Evolutionary conservation across 2,113 vertebrate genomes (phyloP).

Genomic region (Neodontobutis hainanensis): DNA sequence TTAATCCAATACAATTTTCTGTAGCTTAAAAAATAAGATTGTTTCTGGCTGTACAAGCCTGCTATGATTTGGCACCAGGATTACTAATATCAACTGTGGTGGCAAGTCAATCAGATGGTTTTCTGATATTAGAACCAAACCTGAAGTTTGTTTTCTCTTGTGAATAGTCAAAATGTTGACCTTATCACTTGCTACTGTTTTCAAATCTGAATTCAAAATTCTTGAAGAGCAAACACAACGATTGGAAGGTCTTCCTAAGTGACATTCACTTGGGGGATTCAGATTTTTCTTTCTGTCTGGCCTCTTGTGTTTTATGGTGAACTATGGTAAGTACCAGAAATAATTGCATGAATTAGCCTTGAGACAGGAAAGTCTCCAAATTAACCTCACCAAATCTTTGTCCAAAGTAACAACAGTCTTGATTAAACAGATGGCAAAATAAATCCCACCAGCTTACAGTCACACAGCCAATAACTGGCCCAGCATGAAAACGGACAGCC

Average conservation of each 20-base stretch:
- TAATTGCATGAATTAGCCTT: constrained; percentile 72
- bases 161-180: constrained; percentile 13
- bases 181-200: constrained; percentile 24
- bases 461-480: constrained; percentile 53
- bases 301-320: constrained; percentile 55
- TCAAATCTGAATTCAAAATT: constrained; percentile 27
- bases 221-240: constrained; percentile 10
- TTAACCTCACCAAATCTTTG: constrained; percentile 63
- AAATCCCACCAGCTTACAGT: constrained; percentile 34
- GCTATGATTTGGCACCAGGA: constrained; percentile 46
- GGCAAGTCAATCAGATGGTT: constrained; percentile 22
- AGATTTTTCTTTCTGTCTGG: constrained; percentile 63
- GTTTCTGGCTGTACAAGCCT: constrained; percentile 42
- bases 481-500: constrained; percentile 64
- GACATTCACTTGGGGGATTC: constrained; percentile 1
- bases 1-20: too few relatives aligned
- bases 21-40: too few relatives aligned
- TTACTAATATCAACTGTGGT: constrained; percentile 36
- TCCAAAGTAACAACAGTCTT: constrained; percentile 28
- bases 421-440: not conserved
- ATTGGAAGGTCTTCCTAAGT: constrained; percentile 12
- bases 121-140: constrained; percentile 49
- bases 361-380: constrained; percentile 18
- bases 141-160: constrained; percentile 18
- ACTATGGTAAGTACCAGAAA: constrained; percentile 69